A percentile compares a stretch with the other conserved stretches of the same genome.
phyloP scores from a whole-genome alignment of 2,113 vertebrate genomes.

The Amia ocellicauda region DNA sequence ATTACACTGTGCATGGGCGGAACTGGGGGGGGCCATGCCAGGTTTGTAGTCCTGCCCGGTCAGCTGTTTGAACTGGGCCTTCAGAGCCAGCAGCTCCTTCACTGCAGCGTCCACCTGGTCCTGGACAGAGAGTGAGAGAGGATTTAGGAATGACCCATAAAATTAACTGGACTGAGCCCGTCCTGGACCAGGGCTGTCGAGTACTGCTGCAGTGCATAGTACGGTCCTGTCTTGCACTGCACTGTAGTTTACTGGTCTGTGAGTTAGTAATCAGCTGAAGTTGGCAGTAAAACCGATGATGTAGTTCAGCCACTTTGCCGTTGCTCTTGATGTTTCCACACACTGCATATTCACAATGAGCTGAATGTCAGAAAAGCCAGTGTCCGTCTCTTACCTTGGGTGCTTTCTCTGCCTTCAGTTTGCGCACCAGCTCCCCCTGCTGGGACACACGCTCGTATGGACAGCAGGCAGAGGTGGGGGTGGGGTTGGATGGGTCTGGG shows the following conservation, averaged over 20 bases:
- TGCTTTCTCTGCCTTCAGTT: constrained; percentile 73
- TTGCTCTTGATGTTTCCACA: too few relatives aligned
- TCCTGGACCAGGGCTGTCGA: too few relatives aligned
- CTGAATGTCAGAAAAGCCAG: too few relatives aligned
- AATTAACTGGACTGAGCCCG: neutral
- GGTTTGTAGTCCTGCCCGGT: constrained; percentile 88
- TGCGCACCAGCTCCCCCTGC: constrained; percentile 78
- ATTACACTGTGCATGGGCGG: constrained; percentile 11
- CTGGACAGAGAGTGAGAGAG: constrained; percentile 49
- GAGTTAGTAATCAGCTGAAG: too few relatives aligned
- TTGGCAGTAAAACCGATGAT: too few relatives aligned
- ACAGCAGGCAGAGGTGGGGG: constrained; percentile 15
- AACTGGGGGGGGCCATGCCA: constrained; percentile 53
- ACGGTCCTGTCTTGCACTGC: too few relatives aligned
- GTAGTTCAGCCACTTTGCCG: too few relatives aligned
- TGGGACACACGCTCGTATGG: constrained; percentile 64
- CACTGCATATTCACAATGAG: too few relatives aligned
- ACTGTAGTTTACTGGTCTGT: too few relatives aligned
- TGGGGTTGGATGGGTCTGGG: constrained; percentile 17
- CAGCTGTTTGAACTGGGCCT: constrained; percentile 81
- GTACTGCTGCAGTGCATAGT: too few relatives aligned
- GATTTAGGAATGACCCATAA: neutral
- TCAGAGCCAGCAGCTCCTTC: constrained; percentile 78
- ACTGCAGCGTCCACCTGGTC: constrained; percentile 85
- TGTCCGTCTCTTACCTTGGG: constrained; percentile 48